Evolutionary conservation across 2,113 vertebrate genomes (phyloP), one percentile per base, ranked within the genome.

Genomic region (Ammodytes marinus): DNA sequence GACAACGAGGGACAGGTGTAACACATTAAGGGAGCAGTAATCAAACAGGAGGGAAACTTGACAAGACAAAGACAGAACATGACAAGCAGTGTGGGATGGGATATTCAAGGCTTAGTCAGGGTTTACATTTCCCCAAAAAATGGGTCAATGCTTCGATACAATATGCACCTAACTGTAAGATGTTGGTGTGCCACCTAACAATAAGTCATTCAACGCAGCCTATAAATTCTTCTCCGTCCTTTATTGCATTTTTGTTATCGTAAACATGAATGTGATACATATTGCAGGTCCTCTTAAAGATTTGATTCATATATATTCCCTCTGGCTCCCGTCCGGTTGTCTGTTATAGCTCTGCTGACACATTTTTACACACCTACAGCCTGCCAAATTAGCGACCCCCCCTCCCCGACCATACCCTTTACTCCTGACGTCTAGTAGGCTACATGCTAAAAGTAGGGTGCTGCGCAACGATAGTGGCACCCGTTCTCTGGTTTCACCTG

Each of bases 401-500:
- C 14, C 15, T 1, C 17, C 10, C 7, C 1, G 49, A 43, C 39
- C 12, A 35, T 49, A 76, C 43, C 52, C 57, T 43, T 74, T 59
- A 76, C 19, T 55, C 3, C 5, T 81, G 74, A 76, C 73, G 19
- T 66, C 52, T 6, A 15, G 8, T 40, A 72, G 40, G 71, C n/a
- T 58, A 69, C 27, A 27, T 27, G 27, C 43, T 50, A 17, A 66
- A 75, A 52, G 11, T 50, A 4, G 4, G 46, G 65, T 61, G 13
- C 6, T 39, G 6, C 53, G 35, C 47, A 19, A 12, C 63, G 60
- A 71, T 79, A 69, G 53, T 35, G 49, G 47, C 27, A 68, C 15
- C 66, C 0, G 11, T 70, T 59, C n/a, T 81, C 39, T 15, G 9
- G 61, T 78, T 77, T 74, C 19, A 27, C 0, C 14, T 2, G 35